Conservation (phyloP, 2,113 vertebrate species). For the Peromyscus maniculatus region DNA sequence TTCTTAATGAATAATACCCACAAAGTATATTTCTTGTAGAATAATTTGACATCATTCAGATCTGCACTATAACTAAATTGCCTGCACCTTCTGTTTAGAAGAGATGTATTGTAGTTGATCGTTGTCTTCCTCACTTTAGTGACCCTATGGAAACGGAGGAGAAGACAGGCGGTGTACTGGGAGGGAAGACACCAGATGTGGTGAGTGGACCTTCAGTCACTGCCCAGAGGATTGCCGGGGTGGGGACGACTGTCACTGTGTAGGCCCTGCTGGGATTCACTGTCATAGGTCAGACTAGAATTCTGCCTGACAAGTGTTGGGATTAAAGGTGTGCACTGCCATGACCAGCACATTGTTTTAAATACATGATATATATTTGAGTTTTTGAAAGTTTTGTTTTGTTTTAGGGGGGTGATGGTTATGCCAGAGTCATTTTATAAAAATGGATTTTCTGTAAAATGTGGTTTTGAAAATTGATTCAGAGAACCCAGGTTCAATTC, state of each 20-base stretch:
- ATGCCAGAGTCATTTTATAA: conserved; percentile 58
- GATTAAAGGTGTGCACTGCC: not conserved
- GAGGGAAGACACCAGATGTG: conserved; percentile 90
- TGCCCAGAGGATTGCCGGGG: not conserved
- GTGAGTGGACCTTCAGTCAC: conserved; percentile 86
- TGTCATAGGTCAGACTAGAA: not conserved
- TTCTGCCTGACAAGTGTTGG: not conserved
- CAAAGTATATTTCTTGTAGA: conserved; percentile 37
- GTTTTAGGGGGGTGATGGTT: not conserved
- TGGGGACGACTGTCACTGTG: not conserved
- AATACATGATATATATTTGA: not conserved
- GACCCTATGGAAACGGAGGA: conserved; percentile 99
- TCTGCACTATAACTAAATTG: not conserved
- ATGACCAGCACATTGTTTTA: conserved; percentile 31
- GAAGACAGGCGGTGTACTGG: conserved; percentile 91
- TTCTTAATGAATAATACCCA: conserved; percentile 16
- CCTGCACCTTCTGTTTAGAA: not conserved
- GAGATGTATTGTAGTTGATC: conserved; percentile 41
- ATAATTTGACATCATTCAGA: conserved; percentile 33
- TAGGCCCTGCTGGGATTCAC: not conserved
- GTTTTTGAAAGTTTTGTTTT: not conserved
- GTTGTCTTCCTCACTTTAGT: conserved; percentile 87
- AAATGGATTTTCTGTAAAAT: conserved; percentile 49
- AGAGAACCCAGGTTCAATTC: not conserved
- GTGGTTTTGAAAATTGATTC: not conserved